phyloP scores from a whole-genome alignment of 2,113 vertebrate genomes.

The Myotis davidii region DNA sequence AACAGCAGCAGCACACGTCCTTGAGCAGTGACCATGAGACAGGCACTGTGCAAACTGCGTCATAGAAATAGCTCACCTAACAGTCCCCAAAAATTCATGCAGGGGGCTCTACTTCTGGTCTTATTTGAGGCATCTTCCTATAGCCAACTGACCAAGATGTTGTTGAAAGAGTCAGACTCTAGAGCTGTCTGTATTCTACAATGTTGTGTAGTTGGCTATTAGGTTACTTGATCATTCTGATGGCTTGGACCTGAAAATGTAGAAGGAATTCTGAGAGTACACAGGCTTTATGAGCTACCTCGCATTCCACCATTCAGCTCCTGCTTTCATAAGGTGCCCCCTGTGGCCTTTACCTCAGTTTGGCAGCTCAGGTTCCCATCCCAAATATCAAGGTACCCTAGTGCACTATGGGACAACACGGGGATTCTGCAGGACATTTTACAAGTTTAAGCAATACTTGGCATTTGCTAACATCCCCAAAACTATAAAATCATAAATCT shows the following conservation, averaged over 20 bases:
- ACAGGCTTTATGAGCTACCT: not conserved
- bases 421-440: not conserved
- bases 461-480: not conserved
- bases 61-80: not conserved
- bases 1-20: not conserved
- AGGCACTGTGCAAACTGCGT: not conserved
- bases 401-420: not conserved
- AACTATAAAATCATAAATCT: not conserved
- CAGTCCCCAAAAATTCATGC: not conserved
- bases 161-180: not conserved
- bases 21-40: not conserved
- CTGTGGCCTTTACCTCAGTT: not conserved
- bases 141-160: not conserved
- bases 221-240: not conserved
- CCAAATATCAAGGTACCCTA: too few species aligned
- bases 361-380: not conserved
- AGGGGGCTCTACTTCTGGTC: not conserved
- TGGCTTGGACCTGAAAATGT: not conserved
- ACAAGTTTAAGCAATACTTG: not conserved
- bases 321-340: not conserved
- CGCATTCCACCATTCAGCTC: rapidly evolving
- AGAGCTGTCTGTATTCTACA: not conserved
- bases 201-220: not conserved
- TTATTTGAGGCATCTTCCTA: not conserved
- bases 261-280: not conserved